Percentiles rank a stretch among this genome's conserved stretches.
These are phyloP conservation scores for Gopherus flavomarginatus DNA, from an alignment of 2,113 vertebrate species.

Conservation along the genomic window DNA sequence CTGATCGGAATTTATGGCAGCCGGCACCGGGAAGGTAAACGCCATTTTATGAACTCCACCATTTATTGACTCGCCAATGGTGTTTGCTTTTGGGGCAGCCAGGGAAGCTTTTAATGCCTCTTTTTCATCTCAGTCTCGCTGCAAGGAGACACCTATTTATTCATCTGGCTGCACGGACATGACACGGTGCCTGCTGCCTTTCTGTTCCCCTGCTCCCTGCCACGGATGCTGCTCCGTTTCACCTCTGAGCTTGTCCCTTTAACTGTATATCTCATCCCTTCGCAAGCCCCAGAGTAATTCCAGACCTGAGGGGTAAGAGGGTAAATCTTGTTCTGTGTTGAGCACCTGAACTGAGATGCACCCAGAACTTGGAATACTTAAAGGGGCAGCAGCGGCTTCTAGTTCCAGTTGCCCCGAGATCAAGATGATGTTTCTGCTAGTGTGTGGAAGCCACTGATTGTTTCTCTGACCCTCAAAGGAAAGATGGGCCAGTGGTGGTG, in stretches of 20 bases:
- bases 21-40: conserved; percentile 56
- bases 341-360: not conserved
- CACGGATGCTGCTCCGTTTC: not conserved
- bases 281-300: not conserved
- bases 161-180: not conserved
- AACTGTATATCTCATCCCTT: not conserved
- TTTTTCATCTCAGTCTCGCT: conserved; percentile 21
- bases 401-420: not conserved
- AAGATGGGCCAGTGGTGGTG: not conserved
- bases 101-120: conserved; percentile 46
- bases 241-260: not conserved
- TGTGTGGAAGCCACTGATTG: not conserved
- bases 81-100: conserved; percentile 64
- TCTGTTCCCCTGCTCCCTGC: accelerated
- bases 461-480: not conserved
- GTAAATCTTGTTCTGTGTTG: not conserved
- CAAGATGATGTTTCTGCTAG: not conserved
- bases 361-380: not conserved
- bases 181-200: not conserved
- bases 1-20: conserved; percentile 69
- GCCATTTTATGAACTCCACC: conserved; percentile 74
- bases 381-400: not conserved
- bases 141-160: conserved; percentile 11
- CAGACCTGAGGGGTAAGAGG: not conserved
- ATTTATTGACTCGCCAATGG: conserved; percentile 72